Evolutionary conservation across 2,888 invertebrate species (phyloP).

Genomic region (Pristionchus entomophagus): DNA sequence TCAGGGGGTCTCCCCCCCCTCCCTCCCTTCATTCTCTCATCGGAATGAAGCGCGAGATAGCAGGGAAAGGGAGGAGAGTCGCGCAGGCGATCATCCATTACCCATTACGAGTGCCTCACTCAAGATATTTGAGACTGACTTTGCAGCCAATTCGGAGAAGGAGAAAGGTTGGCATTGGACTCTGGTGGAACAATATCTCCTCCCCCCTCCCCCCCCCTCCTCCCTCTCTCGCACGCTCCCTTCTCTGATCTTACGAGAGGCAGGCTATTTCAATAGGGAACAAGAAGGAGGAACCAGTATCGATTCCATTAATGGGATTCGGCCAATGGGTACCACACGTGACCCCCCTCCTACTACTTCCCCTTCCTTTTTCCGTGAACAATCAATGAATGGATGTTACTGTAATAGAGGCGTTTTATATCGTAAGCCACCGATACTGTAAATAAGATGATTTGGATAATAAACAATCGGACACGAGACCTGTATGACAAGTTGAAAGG

Average conservation of each 20-base stretch:
- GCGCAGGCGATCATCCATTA: constrained; percentile 13
- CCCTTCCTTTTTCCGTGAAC: background rate
- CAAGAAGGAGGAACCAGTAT: background rate
- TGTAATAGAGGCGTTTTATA: too few species aligned
- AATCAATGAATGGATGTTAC: background rate
- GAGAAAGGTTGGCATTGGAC: background rate
- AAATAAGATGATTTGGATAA: constrained; percentile 19
- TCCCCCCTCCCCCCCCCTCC: background rate
- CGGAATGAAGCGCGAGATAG: background rate
- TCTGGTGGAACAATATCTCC: background rate
- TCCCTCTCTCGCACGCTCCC: background rate
- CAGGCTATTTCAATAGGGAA: background rate
- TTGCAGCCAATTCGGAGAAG: background rate
- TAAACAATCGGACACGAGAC: constrained; percentile 35
- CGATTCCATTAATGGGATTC: constrained; percentile 17
- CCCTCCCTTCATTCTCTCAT: background rate
- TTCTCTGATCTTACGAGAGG: constrained; percentile 19
- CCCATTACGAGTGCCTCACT: constrained; percentile 3
- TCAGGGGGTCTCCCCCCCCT: background rate
- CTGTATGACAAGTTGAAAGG: constrained; percentile 15
- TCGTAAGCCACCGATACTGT: constrained; percentile 30
- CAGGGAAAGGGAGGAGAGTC: background rate
- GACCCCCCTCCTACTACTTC: too few species aligned
- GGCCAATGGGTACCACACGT: background rate
- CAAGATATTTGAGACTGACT: constrained; percentile 33